Evolutionary conservation across 2,888 invertebrate genomes (phyloP).

Genomic region (Beris chalybata): DNA sequence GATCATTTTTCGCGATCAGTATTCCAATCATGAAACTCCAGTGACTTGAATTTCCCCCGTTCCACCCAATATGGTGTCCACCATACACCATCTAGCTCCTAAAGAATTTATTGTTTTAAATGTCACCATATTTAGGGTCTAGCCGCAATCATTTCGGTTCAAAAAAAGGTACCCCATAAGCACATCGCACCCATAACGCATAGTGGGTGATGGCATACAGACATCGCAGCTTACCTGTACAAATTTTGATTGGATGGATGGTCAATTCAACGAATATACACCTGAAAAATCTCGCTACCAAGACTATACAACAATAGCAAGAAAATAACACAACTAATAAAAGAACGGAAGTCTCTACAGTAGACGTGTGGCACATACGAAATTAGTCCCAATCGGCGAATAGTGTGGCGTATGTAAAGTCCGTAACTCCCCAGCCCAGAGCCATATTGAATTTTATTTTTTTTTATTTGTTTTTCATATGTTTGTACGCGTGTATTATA

Average conservation of each 20-base stretch:
- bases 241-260: too few relatives aligned
- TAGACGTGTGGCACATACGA: constrained; percentile 33
- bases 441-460: constrained; percentile 10
- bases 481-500: constrained; percentile 35
- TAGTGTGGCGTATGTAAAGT: constrained; percentile 1
- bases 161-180: constrained; percentile 14
- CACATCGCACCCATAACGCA: neutral
- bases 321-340: constrained; percentile 35
- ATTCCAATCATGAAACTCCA: constrained; percentile 9
- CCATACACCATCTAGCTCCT: too few relatives aligned
- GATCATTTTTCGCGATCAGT: too few relatives aligned
- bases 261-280: neutral
- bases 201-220: too few relatives aligned
- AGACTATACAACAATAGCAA: neutral
- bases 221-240: too few relatives aligned
- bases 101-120: neutral
- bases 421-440: constrained; percentile 15
- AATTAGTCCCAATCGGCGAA: constrained; percentile 25
- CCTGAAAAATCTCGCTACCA: neutral
- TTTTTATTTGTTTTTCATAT: too few relatives aligned
- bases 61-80: constrained; percentile 14
- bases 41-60: constrained; percentile 12
- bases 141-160: constrained; percentile 4
- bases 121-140: constrained; percentile 18
- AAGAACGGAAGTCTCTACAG: constrained; percentile 40